phyloP scores from a whole-genome alignment of 2,888 invertebrate genomes.

The Calameuta filiformis region DNA sequence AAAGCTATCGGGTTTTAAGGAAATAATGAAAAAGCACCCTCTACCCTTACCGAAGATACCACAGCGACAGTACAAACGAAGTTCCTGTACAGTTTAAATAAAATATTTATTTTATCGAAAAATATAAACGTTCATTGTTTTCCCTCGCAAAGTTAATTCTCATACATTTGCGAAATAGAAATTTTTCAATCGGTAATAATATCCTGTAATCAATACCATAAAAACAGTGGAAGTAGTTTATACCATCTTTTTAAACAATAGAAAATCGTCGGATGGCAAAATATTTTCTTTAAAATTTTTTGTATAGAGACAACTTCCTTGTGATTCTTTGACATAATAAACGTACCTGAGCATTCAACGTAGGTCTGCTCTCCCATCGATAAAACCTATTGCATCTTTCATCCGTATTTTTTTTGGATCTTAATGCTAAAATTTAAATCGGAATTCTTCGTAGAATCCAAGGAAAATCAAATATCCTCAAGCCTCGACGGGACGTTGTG shows the following conservation, averaged over 20 bases:
- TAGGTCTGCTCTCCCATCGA: neutral
- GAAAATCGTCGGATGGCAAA: neutral
- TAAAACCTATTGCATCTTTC: neutral
- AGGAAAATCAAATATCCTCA: neutral
- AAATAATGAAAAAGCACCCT: neutral
- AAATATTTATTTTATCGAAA: neutral
- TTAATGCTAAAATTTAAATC: neutral
- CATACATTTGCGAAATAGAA: neutral
- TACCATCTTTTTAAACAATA: too few species aligned
- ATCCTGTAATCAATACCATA: neutral
- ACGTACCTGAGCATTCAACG: neutral
- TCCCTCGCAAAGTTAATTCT: neutral
- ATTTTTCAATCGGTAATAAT: neutral
- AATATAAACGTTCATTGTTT: neutral
- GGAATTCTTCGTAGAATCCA: neutral
- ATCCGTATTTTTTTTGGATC: neutral
- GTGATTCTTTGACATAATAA: neutral
- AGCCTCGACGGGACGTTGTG: neutral
- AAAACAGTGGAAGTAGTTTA: too few species aligned
- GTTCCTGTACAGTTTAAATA: neutral
- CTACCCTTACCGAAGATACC: neutral
- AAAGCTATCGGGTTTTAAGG: neutral
- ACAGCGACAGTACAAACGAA: neutral
- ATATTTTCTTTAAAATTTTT: neutral
- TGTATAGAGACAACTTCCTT: neutral